These are phyloP conservation scores for Neoascia interrupta DNA, from an alignment of 2,888 invertebrate genomes.

Conservation along the genomic window DNA sequence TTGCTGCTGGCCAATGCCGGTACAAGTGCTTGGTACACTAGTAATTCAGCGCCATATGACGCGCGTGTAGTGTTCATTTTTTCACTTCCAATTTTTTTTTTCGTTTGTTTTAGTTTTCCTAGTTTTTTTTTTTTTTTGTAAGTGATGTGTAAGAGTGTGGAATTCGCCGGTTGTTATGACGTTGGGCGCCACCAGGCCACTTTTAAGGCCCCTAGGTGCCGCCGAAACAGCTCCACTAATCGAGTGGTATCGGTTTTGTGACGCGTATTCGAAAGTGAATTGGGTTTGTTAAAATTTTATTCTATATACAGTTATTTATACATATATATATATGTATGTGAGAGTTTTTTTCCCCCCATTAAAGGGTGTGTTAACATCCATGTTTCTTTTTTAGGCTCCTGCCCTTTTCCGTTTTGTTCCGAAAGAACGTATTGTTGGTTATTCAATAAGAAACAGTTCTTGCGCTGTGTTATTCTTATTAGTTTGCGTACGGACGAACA, in stretches of 20 bases:
- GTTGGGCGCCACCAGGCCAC: constrained; percentile 53
- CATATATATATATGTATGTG: not conserved
- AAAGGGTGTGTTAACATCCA: constrained; percentile 52
- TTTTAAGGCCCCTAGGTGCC: constrained; percentile 48
- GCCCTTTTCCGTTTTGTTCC: constrained; percentile 60
- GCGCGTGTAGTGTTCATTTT: constrained; percentile 56
- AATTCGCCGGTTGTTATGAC: constrained; percentile 58
- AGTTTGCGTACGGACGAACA: constrained; percentile 6
- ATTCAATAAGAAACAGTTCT: constrained; percentile 53
- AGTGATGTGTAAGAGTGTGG: constrained; percentile 63
- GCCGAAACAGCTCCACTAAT: constrained; percentile 28
- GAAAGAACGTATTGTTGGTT: constrained; percentile 21
- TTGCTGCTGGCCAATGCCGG: constrained; percentile 62
- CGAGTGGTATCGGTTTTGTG: constrained; percentile 29
- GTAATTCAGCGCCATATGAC: constrained; percentile 59
- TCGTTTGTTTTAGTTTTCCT: constrained; percentile 1
- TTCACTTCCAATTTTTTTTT: constrained; percentile 24
- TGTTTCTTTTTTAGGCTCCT: constrained; percentile 22
- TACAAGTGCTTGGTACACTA: constrained; percentile 56
- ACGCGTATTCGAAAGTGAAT: constrained; percentile 36
- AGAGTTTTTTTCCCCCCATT: not conserved
- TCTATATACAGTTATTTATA: not conserved
- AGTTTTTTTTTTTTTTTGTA: constrained; percentile 22
- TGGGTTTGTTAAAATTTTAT: constrained; percentile 47
- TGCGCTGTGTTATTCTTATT: constrained; percentile 55